Evolutionary conservation across 2,113 vertebrate species (phyloP).

Genomic region (human): GRCh38 chr14:61739501-61740000

Average conservation of each 20-base stretch:
- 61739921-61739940: constrained; percentile 21
- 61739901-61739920: background rate
- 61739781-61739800: background rate
- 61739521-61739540: background rate
- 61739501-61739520: background rate
- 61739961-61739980: background rate
- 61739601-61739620: constrained; percentile 5
- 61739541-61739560: background rate
- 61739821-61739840: background rate
- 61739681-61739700: constrained; percentile 12
- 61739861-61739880: background rate
- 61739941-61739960: constrained; percentile 45
- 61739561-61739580: background rate
- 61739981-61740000: constrained; percentile 2
- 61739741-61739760: background rate
- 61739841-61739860: background rate
- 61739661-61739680: constrained; percentile 26
- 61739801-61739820: background rate
- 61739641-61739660: background rate
- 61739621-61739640: constrained; percentile 28
- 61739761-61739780: background rate
- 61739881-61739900: background rate
- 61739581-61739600: constrained; percentile 5
- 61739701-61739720: constrained; percentile 21
- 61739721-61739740: background rate